Evolutionary conservation across 2,113 vertebrate species (phyloP), one percentile per base, ranked within the genome.

Genomic region (Aptenodytes patagonicus): DNA sequence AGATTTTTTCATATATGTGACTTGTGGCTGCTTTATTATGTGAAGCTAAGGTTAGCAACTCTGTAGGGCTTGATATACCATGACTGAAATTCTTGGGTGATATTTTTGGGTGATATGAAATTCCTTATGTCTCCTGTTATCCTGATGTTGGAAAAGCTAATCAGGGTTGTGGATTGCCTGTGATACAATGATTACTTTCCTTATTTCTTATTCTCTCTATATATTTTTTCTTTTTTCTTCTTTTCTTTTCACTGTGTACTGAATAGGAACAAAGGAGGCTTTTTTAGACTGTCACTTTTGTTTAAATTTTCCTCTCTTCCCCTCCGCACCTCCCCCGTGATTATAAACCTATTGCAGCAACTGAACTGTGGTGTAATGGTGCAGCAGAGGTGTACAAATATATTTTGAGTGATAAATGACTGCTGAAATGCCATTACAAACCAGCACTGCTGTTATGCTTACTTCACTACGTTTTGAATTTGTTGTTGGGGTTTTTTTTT

Each of bases 351-450:
- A 75, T n/a, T 62, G 47, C 55, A 61, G 13, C 29, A 71, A n/a
- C 22, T 77, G 54, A 90, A 81, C 46, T 80, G 60, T 81, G 20
- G n/a, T 90, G 76, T 77, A 90, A 25, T 90, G 79, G 42, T 66
- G 71, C 85, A 95, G 54, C 51, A 78, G 83, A 81, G 29, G 24
- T 81, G 17, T 52, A 78, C 0, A 0, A 90, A 90, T 87, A 52
- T 44, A 81, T 75, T 96, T 83, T 90, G 72, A 86, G 29, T 95
- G 90, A 94, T 78, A 83, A 95, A 92, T 90, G 79, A 71, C 0
- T 7, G 47, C 42, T 88, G 42, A 92, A 86, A 84, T 71, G 29
- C 34, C 38, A 71, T 92, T 83, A 75, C 11, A 83, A 92, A 52
- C 32, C 20, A 68, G 29, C 42, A 68, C 31, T 70, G 29, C 32